A percentile compares a stretch with the other conserved stretches of the same genome.
phyloP scores from a whole-genome alignment of 2,888 invertebrate species.

The Watsonalla binaria region DNA sequence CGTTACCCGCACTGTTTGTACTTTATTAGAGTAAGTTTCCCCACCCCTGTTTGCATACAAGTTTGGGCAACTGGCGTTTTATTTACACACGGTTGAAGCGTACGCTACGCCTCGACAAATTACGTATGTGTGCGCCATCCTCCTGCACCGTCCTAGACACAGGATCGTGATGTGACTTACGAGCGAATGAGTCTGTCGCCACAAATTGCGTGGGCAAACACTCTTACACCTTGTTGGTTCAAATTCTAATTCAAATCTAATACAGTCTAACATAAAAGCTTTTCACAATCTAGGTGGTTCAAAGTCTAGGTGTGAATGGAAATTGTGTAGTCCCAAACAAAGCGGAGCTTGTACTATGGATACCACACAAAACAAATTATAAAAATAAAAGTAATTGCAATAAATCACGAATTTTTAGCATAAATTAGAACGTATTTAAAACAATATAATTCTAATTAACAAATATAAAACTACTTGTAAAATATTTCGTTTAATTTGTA shows the following conservation, averaged over 20 bases:
- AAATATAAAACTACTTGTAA: no score
- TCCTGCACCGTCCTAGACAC: not conserved
- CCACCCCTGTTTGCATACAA: slow-evolving; percentile 55
- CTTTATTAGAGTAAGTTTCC: slow-evolving; percentile 66
- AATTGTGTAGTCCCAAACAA: no score
- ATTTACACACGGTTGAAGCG: slow-evolving; percentile 41
- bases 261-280: not conserved
- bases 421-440: no score
- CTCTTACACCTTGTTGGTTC: not conserved
- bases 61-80: slow-evolving; percentile 45
- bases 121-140: slow-evolving; percentile 7
- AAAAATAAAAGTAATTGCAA: no score
- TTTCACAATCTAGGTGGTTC: no score
- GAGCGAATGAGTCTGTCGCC: not conserved
- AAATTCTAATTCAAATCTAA: not conserved
- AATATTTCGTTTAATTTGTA: no score
- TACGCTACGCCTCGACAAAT: slow-evolving; percentile 29
- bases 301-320: no score
- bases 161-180: slow-evolving; percentile 4
- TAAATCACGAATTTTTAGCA: no score
- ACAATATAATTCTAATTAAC: no score
- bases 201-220: slow-evolving; percentile 1
- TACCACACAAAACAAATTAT: no score
- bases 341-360: no score
- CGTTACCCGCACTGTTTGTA: slow-evolving; percentile 59